These are phyloP conservation scores for Isaurus tuberculatus DNA, from an alignment of 92 coral and sea anemone genomes.

Conservation along the genomic window DNA sequence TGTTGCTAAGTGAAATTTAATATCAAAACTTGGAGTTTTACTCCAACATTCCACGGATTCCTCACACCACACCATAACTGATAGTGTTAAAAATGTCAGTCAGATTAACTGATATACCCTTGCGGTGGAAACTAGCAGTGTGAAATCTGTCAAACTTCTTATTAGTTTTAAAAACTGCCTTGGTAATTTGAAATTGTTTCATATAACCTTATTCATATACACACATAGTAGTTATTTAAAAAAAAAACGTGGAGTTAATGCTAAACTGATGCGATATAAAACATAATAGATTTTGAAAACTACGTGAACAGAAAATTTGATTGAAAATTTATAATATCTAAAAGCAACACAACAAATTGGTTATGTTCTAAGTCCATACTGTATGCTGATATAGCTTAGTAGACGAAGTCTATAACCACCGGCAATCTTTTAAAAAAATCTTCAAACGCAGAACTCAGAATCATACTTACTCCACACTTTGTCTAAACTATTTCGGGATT, in stretches of 20 bases:
- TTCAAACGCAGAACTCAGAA: conserved; percentile 1
- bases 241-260: conserved; percentile 2
- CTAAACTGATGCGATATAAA: background rate
- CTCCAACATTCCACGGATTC: conserved; percentile 27
- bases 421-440: background rate
- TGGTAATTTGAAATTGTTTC: conserved; percentile 5
- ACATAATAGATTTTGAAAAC: background rate
- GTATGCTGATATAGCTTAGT: conserved; percentile 8
- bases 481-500: background rate
- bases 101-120: conserved; percentile 12
- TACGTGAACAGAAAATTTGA: background rate
- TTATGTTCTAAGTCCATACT: conserved; percentile 9
- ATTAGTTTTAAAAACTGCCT: background rate
- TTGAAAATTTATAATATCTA: background rate
- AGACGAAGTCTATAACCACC: conserved; percentile 3
- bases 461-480: background rate
- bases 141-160: conserved; percentile 32
- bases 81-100: conserved; percentile 28
- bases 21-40: conserved; percentile 14
- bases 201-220: background rate
- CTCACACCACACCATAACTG: conserved; percentile 30
- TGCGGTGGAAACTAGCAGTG: conserved; percentile 18
- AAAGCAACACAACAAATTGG: conserved; percentile 18
- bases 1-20: conserved; percentile 22
- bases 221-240: background rate